Evolutionary conservation across 2,797 vertebrate genomes (phyloP).

Genomic region (Nyctibius grandis): DNA sequence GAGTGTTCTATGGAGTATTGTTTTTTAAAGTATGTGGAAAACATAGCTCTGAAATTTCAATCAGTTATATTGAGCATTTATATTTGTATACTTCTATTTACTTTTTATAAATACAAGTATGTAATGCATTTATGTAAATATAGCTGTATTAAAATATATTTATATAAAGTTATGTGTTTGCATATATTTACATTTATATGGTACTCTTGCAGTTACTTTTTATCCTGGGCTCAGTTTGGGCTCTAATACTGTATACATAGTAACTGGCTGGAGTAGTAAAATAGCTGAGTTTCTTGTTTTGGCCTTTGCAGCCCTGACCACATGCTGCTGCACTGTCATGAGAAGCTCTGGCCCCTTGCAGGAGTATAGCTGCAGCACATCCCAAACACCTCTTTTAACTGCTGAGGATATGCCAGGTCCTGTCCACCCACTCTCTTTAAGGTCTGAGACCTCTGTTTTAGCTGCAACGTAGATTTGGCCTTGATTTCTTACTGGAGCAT

Average conservation of each 20-base stretch:
- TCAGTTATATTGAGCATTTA: background rate
- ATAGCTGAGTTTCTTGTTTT: background rate
- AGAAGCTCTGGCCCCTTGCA: rapidly evolving
- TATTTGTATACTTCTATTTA: background rate
- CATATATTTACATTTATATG: background rate
- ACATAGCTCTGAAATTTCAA: background rate
- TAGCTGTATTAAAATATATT: background rate
- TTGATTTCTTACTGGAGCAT: background rate
- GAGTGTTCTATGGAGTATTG: background rate
- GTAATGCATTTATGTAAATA: background rate
- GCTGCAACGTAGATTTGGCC: background rate
- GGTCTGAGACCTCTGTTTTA: background rate
- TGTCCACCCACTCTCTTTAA: background rate
- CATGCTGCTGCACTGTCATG: background rate
- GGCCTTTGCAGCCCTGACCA: background rate
- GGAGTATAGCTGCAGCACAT: background rate
- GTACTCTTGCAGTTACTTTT: background rate
- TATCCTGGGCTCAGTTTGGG: background rate
- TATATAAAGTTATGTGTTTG: background rate
- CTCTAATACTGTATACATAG: background rate
- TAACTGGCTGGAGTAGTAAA: background rate
- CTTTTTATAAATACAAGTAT: background rate
- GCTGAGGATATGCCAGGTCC: background rate
- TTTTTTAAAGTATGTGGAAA: background rate
- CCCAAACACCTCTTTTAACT: background rate